A percentile compares a stretch with the other conserved stretches of the same genome.
These are phyloP conservation scores for Cylindroiulus punctatus DNA, from an alignment of 2,888 invertebrate species.

Conservation along the genomic window DNA sequence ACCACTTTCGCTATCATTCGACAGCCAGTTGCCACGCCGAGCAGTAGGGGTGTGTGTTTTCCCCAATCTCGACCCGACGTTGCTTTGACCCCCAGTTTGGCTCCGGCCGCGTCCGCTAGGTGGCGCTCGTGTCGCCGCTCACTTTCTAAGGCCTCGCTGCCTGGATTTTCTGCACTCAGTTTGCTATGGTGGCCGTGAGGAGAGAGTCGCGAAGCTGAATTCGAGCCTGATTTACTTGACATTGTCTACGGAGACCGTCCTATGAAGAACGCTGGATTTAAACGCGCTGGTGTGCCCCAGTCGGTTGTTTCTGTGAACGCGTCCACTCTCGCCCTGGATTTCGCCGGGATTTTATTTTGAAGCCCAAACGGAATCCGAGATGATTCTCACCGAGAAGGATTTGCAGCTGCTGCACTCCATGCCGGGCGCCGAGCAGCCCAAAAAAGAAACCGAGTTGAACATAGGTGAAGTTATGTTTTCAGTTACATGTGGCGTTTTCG, in stretches of 20 bases:
- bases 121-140: neutral
- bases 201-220: neutral
- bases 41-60: neutral
- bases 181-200: neutral
- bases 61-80: neutral
- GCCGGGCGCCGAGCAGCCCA: constrained; percentile 58
- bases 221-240: neutral
- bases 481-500: constrained; percentile 17
- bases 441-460: constrained; percentile 61
- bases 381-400: constrained; percentile 62
- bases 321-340: neutral
- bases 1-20: constrained; percentile 40
- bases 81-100: neutral
- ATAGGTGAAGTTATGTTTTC: constrained; percentile 60
- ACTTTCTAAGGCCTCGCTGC: neutral
- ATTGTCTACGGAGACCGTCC: neutral
- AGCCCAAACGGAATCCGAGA: constrained; percentile 50
- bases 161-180: neutral
- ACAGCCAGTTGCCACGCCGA: neutral
- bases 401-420: constrained; percentile 61
- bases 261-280: constrained; percentile 43
- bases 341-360: neutral
- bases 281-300: constrained; percentile 27
- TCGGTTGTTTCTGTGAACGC: constrained; percentile 31
- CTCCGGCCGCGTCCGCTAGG: neutral